These are phyloP conservation scores for Oscheius myriophilus DNA, from an alignment of 2,888 invertebrate genomes.

Conservation along the genomic window DNA sequence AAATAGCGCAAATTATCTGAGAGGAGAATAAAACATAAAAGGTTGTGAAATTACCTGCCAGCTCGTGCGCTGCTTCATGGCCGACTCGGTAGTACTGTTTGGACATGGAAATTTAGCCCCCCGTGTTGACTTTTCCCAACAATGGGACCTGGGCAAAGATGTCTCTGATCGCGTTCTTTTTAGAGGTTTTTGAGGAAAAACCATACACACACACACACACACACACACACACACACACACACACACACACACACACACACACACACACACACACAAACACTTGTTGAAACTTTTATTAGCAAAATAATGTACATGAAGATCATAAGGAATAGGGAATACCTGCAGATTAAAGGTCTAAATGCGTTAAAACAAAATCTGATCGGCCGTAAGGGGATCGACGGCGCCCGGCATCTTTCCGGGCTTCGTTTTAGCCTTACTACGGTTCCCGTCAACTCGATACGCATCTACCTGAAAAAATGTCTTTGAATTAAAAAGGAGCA, in stretches of 20 bases:
- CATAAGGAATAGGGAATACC: background rate
- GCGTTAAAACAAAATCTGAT: slow-evolving; percentile 35
- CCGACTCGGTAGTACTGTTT: slow-evolving; percentile 1
- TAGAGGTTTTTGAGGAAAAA: too few species aligned
- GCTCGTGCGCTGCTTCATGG: slow-evolving; percentile 11
- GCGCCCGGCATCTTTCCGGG: slow-evolving; percentile 47
- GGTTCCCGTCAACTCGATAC: slow-evolving; percentile 7
- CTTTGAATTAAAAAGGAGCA: background rate
- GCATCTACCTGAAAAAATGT: slow-evolving; percentile 8
- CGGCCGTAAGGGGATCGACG: slow-evolving; percentile 49
- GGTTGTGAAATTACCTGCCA: slow-evolving; percentile 12
- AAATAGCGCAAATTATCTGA: slow-evolving; percentile 10
- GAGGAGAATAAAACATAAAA: background rate
- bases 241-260: too few species aligned
- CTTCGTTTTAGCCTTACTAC: slow-evolving; percentile 16
- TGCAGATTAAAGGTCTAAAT: background rate
- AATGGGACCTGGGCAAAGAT: too few species aligned
- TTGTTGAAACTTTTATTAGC: too few species aligned
- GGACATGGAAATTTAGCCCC: slow-evolving; percentile 13
- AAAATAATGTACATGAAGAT: background rate
- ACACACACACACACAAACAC: too few species aligned
- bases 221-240: too few species aligned
- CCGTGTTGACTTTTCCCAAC: too few species aligned
- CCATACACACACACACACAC: too few species aligned
- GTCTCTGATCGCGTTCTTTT: too few species aligned